Conservation (phyloP, 2,113 vertebrate species). For the Alouatta palliata region DNA sequence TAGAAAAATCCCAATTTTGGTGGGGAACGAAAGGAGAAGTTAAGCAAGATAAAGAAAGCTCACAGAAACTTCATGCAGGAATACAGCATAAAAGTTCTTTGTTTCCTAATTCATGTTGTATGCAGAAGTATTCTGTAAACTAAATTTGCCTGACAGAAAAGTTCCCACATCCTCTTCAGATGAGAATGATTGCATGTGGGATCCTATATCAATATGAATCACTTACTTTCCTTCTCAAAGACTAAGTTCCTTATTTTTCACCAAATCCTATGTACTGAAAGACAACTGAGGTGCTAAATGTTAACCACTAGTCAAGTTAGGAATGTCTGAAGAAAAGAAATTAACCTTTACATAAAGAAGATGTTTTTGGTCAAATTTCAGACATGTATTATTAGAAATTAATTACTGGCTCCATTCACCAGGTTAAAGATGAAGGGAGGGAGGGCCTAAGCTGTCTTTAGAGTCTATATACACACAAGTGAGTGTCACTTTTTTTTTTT, state of each 20-base stretch:
- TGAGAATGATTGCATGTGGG: conserved; percentile 41
- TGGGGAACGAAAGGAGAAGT: conserved; percentile 39
- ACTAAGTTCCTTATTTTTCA: conserved; percentile 28
- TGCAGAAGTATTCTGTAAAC: conserved; percentile 60
- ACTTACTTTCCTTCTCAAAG: conserved; percentile 59
- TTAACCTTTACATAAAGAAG: conserved; percentile 62
- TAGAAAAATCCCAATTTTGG: conserved; percentile 47
- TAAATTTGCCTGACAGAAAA: conserved; percentile 58
- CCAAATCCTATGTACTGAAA: conserved; percentile 65
- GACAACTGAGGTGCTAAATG: conserved; percentile 39
- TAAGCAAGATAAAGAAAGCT: conserved; percentile 57
- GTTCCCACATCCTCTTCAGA: conserved; percentile 27
- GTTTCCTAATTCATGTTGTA: conserved; percentile 62
- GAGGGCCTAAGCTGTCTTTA: conserved; percentile 64
- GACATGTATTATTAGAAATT: conserved; percentile 51
- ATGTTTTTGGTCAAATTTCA: conserved; percentile 70
- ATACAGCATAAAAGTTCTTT: conserved; percentile 36
- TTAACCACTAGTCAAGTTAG: conserved; percentile 49
- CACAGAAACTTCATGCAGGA: conserved; percentile 60
- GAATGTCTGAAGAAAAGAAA: conserved; percentile 66
- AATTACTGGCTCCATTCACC: conserved; percentile 55
- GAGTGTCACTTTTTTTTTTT: conserved; percentile 62
- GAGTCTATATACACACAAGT: conserved; percentile 75
- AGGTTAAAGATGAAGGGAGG: conserved; percentile 69
- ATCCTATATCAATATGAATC: conserved; percentile 1